Conservation (phyloP, 2,888 invertebrate species). For the Polymixis flavicincta region DNA sequence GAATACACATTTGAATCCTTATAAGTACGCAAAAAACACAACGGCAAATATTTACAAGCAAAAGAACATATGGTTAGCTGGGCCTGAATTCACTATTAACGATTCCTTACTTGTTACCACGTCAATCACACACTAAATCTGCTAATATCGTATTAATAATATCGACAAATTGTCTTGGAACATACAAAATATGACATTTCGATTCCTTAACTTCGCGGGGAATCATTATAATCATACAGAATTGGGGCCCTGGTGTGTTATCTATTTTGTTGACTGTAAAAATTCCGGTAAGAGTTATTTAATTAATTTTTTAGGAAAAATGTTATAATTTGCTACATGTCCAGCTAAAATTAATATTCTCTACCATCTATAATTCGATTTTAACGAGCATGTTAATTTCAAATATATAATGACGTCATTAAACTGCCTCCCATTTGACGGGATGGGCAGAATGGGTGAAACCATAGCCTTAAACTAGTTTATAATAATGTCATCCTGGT, state of each 20-base stretch:
- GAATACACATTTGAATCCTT: not conserved
- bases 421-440: not conserved
- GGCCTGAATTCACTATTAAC: no score
- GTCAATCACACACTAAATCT: no score
- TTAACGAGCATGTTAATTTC: not conserved
- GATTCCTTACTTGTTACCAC: no score
- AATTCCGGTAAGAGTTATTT: not conserved
- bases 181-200: no score
- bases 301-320: not conserved
- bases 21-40: not conserved
- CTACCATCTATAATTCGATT: not conserved
- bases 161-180: no score
- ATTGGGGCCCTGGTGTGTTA: no score
- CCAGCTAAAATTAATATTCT: not conserved
- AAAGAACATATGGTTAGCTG: not conserved
- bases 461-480: not conserved
- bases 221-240: no score
- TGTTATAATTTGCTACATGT: not conserved
- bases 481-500: not conserved
- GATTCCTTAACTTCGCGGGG: no score
- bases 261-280: not conserved
- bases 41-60: no score
- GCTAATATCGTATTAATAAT: no score
- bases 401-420: not conserved
- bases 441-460: not conserved